Percentiles rank a stretch among this genome's conserved stretches.
Conservation (phyloP, 2,888 invertebrate genomes). For the Julus scandinavius region DNA sequence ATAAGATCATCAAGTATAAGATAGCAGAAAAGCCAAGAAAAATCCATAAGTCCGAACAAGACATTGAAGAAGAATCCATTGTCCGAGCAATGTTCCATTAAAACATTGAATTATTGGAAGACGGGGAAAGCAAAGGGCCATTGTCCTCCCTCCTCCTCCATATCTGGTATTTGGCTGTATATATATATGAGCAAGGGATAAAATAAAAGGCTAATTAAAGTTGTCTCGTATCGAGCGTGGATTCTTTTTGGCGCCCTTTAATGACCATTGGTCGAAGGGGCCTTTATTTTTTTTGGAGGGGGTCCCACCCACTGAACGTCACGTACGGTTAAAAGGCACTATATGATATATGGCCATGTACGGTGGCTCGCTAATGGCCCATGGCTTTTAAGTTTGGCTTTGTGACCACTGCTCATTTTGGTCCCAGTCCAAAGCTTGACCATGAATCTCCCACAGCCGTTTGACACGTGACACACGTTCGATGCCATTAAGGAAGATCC, state of each 20-base stretch:
- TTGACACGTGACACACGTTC: conserved; percentile 36
- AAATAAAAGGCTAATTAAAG: conserved; percentile 46
- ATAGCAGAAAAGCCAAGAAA: conserved; percentile 8
- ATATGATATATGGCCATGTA: conserved; percentile 28
- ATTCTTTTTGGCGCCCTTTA: conserved; percentile 43
- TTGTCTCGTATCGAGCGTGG: conserved; percentile 26
- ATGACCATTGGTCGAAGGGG: conserved; percentile 21
- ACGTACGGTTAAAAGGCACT: conserved; percentile 9
- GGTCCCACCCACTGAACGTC: not conserved
- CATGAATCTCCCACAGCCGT: conserved; percentile 24
- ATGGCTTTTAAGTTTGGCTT: not conserved
- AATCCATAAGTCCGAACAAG: conserved; percentile 46
- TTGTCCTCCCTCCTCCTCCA: not conserved
- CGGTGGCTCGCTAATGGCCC: not conserved
- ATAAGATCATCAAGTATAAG: not conserved
- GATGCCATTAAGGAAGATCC: conserved; percentile 36
- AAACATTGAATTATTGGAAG: conserved; percentile 54
- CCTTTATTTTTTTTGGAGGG: not conserved
- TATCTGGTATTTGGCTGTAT: conserved; percentile 7
- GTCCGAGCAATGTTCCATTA: conserved; percentile 49
- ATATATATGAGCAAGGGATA: conserved; percentile 37
- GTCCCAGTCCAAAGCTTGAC: not conserved
- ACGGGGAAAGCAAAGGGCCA: not conserved
- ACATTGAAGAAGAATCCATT: not conserved
- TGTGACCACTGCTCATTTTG: conserved; percentile 19